Evolutionary conservation across 2,888 invertebrate species (phyloP).

Genomic region (Campaea margaritaria): DNA sequence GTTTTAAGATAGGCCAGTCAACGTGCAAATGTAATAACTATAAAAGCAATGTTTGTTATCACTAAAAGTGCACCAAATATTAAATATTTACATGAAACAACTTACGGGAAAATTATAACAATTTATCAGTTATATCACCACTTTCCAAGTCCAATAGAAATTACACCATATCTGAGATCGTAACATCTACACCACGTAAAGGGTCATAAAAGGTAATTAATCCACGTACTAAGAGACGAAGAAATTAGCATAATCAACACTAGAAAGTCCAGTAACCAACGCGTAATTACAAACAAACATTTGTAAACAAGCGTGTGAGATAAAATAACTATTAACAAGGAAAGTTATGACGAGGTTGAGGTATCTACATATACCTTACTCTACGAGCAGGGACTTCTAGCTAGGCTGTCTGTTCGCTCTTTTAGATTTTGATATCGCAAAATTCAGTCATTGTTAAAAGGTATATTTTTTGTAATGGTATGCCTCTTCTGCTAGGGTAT

Average conservation of each 20-base stretch:
- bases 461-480: no score
- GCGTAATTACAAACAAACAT: slow-evolving; percentile 21
- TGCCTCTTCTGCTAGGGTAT: no score
- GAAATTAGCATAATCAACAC: slow-evolving; percentile 21
- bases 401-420: background rate
- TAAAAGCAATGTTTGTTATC: no score
- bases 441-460: no score
- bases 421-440: no score
- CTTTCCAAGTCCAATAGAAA: slow-evolving; percentile 16
- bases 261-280: slow-evolving; percentile 22
- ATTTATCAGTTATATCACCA: background rate
- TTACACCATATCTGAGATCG: slow-evolving; percentile 5
- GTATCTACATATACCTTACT: background rate
- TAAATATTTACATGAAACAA: background rate
- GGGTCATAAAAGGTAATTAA: slow-evolving; percentile 10
- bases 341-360: slow-evolving; percentile 21
- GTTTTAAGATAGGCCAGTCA: no score
- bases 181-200: slow-evolving; percentile 1
- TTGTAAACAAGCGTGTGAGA: slow-evolving; percentile 14
- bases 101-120: background rate
- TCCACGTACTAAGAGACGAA: slow-evolving; percentile 6
- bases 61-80: no score
- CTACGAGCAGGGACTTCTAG: background rate
- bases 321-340: slow-evolving; percentile 26
- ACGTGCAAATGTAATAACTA: no score